Percentiles rank a stretch among this genome's conserved stretches.
Conservation (phyloP, 2,888 invertebrate species). For the Pandemis corylana region DNA sequence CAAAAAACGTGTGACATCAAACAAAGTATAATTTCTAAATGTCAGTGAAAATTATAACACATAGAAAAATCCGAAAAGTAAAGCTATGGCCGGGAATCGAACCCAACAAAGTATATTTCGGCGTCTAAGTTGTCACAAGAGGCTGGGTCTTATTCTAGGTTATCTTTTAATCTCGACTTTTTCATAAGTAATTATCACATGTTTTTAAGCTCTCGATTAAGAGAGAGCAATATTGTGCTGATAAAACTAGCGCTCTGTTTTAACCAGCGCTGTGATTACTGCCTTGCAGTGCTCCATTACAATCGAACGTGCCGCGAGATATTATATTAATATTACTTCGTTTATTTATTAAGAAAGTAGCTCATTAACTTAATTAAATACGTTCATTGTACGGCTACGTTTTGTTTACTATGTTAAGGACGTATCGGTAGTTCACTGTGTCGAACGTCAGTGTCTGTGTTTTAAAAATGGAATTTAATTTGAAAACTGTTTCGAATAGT, state of each 20-base stretch:
- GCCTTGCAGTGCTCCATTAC: constrained; percentile 6
- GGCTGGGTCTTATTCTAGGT: not conserved
- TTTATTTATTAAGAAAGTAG: not conserved
- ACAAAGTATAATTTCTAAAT: no score
- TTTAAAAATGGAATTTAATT: constrained; percentile 53
- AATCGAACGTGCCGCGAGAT: constrained; percentile 19
- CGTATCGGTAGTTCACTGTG: not conserved
- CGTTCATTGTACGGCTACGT: not conserved
- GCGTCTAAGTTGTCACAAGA: not conserved
- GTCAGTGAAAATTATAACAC: no score
- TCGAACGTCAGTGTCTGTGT: not conserved
- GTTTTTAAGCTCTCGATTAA: not conserved
- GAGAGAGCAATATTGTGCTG: constrained; percentile 10
- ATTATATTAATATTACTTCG: not conserved
- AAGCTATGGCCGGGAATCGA: no score
- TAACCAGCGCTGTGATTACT: constrained; percentile 22
- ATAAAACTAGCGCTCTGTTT: constrained; percentile 22
- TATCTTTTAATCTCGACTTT: not conserved
- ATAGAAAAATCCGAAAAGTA: no score
- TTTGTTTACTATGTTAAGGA: constrained; percentile 12
- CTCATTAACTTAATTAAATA: not conserved
- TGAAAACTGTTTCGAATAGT: constrained; percentile 58
- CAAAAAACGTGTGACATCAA: no score
- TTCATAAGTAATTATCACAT: not conserved
- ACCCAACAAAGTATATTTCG: no score